phyloP scores from a whole-genome alignment of 2,797 vertebrate genomes.

The Chrysocyon brachyurus region DNA sequence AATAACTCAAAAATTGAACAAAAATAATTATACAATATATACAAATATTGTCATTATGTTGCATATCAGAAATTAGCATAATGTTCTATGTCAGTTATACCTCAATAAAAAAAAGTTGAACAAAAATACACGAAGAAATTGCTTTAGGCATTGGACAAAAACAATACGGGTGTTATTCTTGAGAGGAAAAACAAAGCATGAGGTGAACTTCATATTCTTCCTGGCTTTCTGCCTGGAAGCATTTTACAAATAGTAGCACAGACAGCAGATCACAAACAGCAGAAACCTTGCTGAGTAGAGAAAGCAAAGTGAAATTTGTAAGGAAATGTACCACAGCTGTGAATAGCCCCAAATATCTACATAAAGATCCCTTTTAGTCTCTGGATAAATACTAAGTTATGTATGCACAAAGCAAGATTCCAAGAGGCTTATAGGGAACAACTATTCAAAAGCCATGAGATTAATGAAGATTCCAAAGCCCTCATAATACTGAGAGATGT shows the following conservation, averaged over 20 bases:
- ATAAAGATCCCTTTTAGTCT: background rate
- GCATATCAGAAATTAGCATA: background rate
- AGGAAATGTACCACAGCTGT: background rate
- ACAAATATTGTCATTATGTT: background rate
- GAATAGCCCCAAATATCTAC: background rate
- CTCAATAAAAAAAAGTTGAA: background rate
- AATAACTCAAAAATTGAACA: background rate
- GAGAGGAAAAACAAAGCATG: background rate
- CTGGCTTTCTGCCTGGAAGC: background rate
- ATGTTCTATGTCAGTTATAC: background rate
- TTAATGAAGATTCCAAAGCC: background rate
- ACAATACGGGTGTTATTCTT: background rate
- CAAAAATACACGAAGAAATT: background rate
- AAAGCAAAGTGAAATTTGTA: constrained; percentile 18
- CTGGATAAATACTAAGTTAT: background rate
- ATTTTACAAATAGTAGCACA: constrained; percentile 3
- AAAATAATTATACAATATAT: background rate
- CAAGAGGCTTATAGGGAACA: background rate
- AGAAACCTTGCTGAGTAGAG: background rate
- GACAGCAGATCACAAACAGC: background rate
- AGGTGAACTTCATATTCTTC: background rate
- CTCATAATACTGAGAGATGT: background rate
- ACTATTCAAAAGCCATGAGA: background rate
- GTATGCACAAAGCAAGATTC: background rate
- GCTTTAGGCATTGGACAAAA: background rate